phyloP scores from a whole-genome alignment of 2,113 vertebrate genomes.

The Coturnix japonica region DNA sequence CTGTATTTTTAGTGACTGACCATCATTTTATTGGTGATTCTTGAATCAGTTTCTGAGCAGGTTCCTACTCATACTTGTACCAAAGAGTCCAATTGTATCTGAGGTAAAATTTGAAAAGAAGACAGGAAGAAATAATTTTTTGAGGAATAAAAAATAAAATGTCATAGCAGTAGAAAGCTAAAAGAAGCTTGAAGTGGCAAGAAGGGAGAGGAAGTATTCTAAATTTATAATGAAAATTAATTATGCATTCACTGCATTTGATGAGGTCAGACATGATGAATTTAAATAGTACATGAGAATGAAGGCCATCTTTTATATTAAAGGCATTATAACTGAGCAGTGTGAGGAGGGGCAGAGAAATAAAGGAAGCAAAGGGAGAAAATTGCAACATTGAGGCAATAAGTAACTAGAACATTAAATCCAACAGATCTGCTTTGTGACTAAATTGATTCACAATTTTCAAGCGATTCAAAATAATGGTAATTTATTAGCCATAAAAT shows the following conservation, averaged over 20 bases:
- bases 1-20: not conserved
- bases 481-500: constrained; percentile 45
- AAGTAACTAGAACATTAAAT: constrained; percentile 34
- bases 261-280: constrained; percentile 69
- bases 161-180: constrained; percentile 53
- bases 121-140: not conserved
- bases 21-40: not conserved
- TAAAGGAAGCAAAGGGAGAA: not conserved
- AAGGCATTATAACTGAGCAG: constrained; percentile 21
- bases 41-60: not conserved
- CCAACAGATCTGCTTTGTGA: constrained; percentile 16
- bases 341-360: not conserved
- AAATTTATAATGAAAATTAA: constrained; percentile 75
- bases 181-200: constrained; percentile 34
- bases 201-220: constrained; percentile 66
- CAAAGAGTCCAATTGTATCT: constrained; percentile 1
- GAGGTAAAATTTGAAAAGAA: constrained; percentile 26
- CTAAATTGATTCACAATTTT: constrained; percentile 43
- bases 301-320: constrained; percentile 23
- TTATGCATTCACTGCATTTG: constrained; percentile 66
- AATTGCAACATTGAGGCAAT: constrained; percentile 12
- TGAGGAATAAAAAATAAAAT: constrained; percentile 51
- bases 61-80: not conserved
- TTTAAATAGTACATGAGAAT: constrained; percentile 51
- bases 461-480: constrained; percentile 46